Percentiles rank a stretch among this genome's conserved stretches.
phyloP scores from a whole-genome alignment of 2,113 vertebrate genomes.

The Rhinolophus ferrumequinum region DNA sequence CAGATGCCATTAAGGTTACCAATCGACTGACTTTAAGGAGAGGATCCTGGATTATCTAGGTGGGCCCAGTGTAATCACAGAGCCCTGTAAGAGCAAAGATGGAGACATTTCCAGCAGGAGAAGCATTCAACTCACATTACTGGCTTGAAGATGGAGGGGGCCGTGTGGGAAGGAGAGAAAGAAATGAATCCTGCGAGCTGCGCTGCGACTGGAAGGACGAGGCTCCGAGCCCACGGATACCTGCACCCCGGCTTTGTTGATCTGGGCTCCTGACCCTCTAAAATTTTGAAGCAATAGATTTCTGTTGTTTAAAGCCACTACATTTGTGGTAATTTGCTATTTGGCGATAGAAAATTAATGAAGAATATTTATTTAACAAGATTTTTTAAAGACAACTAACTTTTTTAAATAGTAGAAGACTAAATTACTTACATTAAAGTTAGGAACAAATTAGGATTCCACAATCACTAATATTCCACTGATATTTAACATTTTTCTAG shows the following conservation, averaged over 20 bases:
- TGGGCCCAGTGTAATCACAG: too few species aligned
- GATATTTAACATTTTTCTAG: neutral
- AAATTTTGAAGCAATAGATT: neutral
- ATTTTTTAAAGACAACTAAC: neutral
- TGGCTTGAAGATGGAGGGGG: neutral
- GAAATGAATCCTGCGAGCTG: neutral
- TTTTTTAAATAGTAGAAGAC: neutral
- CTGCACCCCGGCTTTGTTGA: neutral
- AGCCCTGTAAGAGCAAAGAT: neutral
- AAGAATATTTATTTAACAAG: neutral
- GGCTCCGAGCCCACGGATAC: too few species aligned
- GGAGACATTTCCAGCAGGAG: neutral
- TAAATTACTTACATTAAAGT: neutral
- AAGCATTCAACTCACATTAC: neutral
- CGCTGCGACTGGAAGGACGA: neutral
- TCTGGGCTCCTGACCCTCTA: neutral
- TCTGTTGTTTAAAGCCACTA: neutral
- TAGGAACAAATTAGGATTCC: neutral
- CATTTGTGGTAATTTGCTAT: neutral
- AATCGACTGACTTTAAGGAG: neutral
- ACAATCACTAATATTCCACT: neutral
- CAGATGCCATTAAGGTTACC: neutral
- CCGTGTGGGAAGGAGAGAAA: neutral
- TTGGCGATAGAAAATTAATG: neutral
- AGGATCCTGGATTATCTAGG: neutral